A percentile compares a stretch with the other conserved stretches of the same genome.
These are phyloP conservation scores for Pluvianellus socialis DNA, from an alignment of 2,113 vertebrate genomes.

Conservation along the genomic window DNA sequence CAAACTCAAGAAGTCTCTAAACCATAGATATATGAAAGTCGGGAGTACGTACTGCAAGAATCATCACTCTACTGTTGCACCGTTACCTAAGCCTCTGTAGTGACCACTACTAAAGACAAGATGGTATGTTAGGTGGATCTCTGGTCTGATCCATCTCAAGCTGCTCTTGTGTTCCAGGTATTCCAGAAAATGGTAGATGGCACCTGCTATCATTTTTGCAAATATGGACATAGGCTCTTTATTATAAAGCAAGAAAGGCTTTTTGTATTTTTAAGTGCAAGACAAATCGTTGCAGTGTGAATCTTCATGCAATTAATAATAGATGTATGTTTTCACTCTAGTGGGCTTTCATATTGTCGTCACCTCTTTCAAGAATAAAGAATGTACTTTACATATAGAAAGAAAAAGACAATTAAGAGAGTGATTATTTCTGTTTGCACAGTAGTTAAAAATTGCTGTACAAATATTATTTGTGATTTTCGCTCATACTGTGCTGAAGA, in stretches of 20 bases:
- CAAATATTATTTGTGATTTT: conserved; percentile 60
- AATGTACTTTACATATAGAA: not conserved
- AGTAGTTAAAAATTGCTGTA: conserved; percentile 55
- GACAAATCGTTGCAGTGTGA: not conserved
- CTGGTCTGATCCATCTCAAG: not conserved
- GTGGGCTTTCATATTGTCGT: not conserved
- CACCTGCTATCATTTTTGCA: not conserved
- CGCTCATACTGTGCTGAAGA: not conserved
- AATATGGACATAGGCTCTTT: not conserved
- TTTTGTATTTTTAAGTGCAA: not conserved
- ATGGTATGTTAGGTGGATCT: not conserved
- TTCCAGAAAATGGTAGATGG: not conserved
- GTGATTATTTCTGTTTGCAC: conserved; percentile 39
- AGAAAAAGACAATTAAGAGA: conserved; percentile 32
- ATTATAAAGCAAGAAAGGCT: not conserved
- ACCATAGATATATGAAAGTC: not conserved
- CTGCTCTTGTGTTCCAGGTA: not conserved
- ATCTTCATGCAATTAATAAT: not conserved
- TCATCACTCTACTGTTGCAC: not conserved
- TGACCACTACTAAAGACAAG: not conserved
- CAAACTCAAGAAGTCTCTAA: not conserved
- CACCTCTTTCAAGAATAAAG: conserved; percentile 24
- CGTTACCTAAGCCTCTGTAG: not conserved
- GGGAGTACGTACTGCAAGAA: not conserved
- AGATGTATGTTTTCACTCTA: not conserved